Evolutionary conservation across 1,140 invertebrate genomes (phyloP), one percentile per base, ranked within the genome.

Genomic region (Plectus sambesii): DNA sequence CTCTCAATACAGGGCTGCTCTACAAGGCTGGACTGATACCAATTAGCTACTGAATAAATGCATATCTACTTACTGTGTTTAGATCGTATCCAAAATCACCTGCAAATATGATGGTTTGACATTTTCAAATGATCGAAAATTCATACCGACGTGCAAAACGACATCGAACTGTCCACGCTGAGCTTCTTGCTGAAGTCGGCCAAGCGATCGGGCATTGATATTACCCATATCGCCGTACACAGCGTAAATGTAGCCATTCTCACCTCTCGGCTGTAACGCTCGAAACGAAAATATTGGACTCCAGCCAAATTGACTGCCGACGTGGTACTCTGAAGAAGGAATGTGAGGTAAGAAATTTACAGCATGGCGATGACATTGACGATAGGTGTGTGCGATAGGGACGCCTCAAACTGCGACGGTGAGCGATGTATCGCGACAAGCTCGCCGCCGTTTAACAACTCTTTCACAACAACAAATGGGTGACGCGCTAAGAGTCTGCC

Each of bases 201-300:
- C 63, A 1, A 78, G 48, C 17, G 75, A 74, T 36, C 71, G 67
- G 17, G 70, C 74, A 61, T 77, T 77, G 5, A 56, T 55, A 53
- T 72, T 75, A 15, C 76, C 76, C 64, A 78, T 69, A 61, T 78
- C 76, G 5, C 76, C 77, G 60, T 68, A 77, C 20, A 78, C 54
- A 3, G 72, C 74, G 47, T 75, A 62, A 38, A 61, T 59, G 22
- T 72, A 74, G 19, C 68, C 70, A 65, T 74, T 76, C 38, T 70
- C 51, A 0, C 56, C 54, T 3, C 71, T 68, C 27, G 50, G 47
- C 44, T 64, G 51, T 23, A 65, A 58, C 5, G 70, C 56, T 8
- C 45, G 62, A 55, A 76, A 76, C 33, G 51, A 63, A 49, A 62
- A 75, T 0, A 74, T 42, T 9, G 58, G 56, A 51, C 72, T 74